A percentile compares a stretch with the other conserved stretches of the same genome.
phyloP scores from a whole-genome alignment of 35 echinoderm and acorn worm genomes.

The Heliocidaris tuberculata region DNA sequence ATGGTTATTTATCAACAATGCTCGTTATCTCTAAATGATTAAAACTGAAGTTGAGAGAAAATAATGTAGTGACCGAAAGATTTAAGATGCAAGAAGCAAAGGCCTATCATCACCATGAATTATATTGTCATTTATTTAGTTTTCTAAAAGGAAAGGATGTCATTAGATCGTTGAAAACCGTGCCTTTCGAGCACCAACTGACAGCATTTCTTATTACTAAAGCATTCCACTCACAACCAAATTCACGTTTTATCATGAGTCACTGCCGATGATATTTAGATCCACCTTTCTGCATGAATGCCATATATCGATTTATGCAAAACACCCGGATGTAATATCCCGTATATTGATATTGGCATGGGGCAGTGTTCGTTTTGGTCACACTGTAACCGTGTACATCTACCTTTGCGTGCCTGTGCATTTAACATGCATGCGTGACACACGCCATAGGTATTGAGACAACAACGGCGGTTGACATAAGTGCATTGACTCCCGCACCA shows the following conservation, averaged over 20 bases:
- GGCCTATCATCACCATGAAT: background rate
- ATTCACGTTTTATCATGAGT: constrained; percentile 11
- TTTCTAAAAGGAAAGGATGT: background rate
- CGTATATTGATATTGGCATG: background rate
- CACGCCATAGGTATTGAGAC: constrained; percentile 11
- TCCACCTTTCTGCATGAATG: background rate
- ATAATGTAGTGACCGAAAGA: background rate
- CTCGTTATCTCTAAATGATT: no score
- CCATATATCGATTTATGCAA: background rate
- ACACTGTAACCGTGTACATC: background rate
- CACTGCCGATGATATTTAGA: background rate
- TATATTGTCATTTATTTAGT: background rate
- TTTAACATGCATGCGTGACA: background rate
- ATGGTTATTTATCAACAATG: no score
- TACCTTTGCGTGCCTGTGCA: background rate
- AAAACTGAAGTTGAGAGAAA: no score
- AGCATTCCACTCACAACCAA: background rate
- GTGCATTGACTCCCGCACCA: constrained; percentile 39
- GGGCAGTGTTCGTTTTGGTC: background rate
- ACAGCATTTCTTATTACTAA: background rate
- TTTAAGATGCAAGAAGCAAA: background rate
- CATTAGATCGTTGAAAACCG: background rate
- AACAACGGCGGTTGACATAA: background rate
- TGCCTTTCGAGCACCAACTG: background rate
- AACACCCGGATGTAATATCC: background rate